These are phyloP conservation scores for Toxonevra muliebris DNA, from an alignment of 2,888 invertebrate species.

Conservation along the genomic window DNA sequence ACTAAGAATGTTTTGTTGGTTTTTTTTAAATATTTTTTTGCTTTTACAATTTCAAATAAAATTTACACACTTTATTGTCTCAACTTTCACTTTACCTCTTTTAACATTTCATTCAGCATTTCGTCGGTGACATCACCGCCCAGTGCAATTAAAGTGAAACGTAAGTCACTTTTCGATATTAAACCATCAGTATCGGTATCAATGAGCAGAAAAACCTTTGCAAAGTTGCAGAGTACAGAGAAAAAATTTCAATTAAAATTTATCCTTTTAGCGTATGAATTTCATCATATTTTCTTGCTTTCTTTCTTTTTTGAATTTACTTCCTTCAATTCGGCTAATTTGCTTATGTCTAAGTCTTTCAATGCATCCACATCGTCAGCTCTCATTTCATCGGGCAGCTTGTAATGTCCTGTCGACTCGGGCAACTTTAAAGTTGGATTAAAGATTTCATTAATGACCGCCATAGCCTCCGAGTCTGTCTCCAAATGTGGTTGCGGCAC, in stretches of 20 bases:
- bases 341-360: constrained; percentile 70
- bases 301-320: constrained; percentile 55
- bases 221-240: constrained; percentile 3
- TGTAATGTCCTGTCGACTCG: constrained; percentile 57
- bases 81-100: constrained; percentile 66
- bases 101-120: constrained; percentile 70
- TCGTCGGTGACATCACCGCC: constrained; percentile 70
- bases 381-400: constrained; percentile 56
- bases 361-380: constrained; percentile 66
- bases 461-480: constrained; percentile 59
- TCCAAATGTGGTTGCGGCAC: constrained; percentile 47
- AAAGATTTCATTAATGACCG: constrained; percentile 62
- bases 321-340: constrained; percentile 73
- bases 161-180: constrained; percentile 72
- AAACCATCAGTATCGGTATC: constrained; percentile 74
- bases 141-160: constrained; percentile 71
- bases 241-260: neutral
- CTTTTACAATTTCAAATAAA: too few species aligned
- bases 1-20: too few species aligned
- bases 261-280: neutral
- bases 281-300: constrained; percentile 2
- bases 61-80: neutral
- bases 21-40: too few species aligned
- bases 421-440: constrained; percentile 63
- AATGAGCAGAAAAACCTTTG: constrained; percentile 72